These are phyloP conservation scores for Dermochelys coriacea DNA, from an alignment of 2,797 vertebrate genomes.

Conservation along the genomic window DNA sequence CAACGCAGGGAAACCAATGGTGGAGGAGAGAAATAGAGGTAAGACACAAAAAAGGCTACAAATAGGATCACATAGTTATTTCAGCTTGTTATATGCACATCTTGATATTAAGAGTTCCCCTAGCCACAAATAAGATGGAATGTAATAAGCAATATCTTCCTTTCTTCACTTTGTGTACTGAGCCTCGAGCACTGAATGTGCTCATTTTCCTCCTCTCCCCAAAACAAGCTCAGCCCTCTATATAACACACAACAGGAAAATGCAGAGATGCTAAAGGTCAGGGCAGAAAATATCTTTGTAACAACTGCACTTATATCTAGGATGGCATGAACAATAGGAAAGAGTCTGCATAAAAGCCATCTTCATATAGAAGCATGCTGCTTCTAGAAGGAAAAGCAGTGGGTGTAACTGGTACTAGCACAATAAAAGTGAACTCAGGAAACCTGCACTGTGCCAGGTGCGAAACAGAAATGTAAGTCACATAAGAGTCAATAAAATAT, in stretches of 20 bases:
- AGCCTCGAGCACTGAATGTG: neutral
- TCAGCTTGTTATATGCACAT: neutral
- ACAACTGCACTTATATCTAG: neutral
- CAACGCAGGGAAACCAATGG: neutral
- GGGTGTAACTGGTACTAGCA: neutral
- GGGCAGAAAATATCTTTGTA: neutral
- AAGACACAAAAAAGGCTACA: neutral
- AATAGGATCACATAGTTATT: neutral
- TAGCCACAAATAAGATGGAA: neutral
- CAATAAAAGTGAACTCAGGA: neutral
- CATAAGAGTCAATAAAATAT: neutral
- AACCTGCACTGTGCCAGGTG: neutral
- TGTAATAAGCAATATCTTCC: neutral
- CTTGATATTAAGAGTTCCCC: neutral
- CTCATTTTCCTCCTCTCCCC: neutral
- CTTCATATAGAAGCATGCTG: neutral
- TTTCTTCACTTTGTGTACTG: neutral
- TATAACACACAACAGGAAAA: neutral
- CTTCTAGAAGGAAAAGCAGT: constrained; percentile 48
- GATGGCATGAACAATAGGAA: neutral
- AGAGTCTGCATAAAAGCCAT: constrained; percentile 31
- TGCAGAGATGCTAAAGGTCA: neutral
- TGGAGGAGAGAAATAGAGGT: neutral
- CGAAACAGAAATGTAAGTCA: neutral
- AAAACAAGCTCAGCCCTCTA: neutral